Evolutionary conservation across 2,888 invertebrate species (phyloP).

Genomic region (Carpatolechia fugitivella): DNA sequence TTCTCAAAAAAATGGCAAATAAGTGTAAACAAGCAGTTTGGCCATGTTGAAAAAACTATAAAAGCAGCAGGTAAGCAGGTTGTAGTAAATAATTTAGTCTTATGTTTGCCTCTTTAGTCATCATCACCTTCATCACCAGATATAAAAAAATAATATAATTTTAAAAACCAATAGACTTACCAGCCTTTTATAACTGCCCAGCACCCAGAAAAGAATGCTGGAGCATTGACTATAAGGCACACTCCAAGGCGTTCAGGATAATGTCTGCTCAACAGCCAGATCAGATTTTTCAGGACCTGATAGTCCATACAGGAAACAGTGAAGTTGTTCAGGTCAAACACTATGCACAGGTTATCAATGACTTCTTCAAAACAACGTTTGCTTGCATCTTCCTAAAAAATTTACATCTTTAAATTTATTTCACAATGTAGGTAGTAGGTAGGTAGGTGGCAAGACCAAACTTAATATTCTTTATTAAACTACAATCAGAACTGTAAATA

Average conservation of each 20-base stretch:
- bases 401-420: too few relatives aligned
- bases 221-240: slow-evolving; percentile 87
- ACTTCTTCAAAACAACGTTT: slow-evolving; percentile 89
- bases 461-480: too few relatives aligned
- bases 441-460: too few relatives aligned
- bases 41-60: too few relatives aligned
- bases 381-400: slow-evolving; percentile 84
- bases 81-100: too few relatives aligned
- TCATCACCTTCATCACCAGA: too few relatives aligned
- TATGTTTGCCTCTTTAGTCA: too few relatives aligned
- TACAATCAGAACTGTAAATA: neutral
- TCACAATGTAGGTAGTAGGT: too few relatives aligned
- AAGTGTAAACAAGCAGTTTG: too few relatives aligned
- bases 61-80: too few relatives aligned
- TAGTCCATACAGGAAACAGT: slow-evolving; percentile 89
- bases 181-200: slow-evolving; percentile 88
- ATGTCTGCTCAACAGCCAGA: slow-evolving; percentile 87
- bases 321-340: slow-evolving; percentile 87
- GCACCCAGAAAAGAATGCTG: slow-evolving; percentile 86
- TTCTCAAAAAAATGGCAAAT: too few relatives aligned
- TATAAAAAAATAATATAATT: slow-evolving; percentile 1
- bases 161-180: slow-evolving; percentile 54
- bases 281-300: slow-evolving; percentile 87
- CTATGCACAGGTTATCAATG: slow-evolving; percentile 87
- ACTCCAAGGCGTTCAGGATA: slow-evolving; percentile 89